phyloP scores from a whole-genome alignment of 2,797 vertebrate species.

The Brotula barbata region DNA sequence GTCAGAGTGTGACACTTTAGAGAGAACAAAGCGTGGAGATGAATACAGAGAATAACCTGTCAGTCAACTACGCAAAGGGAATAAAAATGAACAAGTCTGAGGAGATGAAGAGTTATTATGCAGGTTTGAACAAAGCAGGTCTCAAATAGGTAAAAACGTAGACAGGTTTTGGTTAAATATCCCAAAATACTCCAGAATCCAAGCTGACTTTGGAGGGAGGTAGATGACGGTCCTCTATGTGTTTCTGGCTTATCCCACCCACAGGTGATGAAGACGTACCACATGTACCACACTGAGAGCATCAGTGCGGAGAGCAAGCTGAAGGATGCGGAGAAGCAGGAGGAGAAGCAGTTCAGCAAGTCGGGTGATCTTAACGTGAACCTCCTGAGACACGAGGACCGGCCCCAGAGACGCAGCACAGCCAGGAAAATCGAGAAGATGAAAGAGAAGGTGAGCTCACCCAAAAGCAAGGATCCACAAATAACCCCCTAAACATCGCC shows the following conservation, averaged over 20 bases:
- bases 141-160: conserved; percentile 35
- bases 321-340: conserved; percentile 96
- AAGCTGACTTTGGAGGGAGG: conserved; percentile 25
- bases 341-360: conserved; percentile 85
- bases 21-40: conserved; percentile 38
- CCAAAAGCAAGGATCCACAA: too few relatives aligned
- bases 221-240: too few relatives aligned
- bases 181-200: conserved; percentile 39
- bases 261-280: conserved; percentile 99
- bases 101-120: conserved; percentile 32
- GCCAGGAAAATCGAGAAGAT: conserved; percentile 99
- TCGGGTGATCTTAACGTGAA: conserved; percentile 83
- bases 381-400: conserved; percentile 92
- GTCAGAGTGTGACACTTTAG: conserved; percentile 10
- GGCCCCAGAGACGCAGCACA: conserved; percentile 94
- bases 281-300: conserved; percentile 97
- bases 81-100: conserved; percentile 19
- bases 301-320: conserved; percentile 94
- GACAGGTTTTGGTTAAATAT: conserved; percentile 54
- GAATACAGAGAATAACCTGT: conserved; percentile 37
- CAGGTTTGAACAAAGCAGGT: conserved; percentile 52
- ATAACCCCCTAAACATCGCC: too few relatives aligned
- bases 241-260: too few relatives aligned
- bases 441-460: conserved; percentile 99
- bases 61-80: conserved; percentile 23